Evolutionary conservation across 92 coral and sea anemone genomes (phyloP), one percentile per base, ranked within the genome.

Genomic region (Palythoa caribaeorum): DNA sequence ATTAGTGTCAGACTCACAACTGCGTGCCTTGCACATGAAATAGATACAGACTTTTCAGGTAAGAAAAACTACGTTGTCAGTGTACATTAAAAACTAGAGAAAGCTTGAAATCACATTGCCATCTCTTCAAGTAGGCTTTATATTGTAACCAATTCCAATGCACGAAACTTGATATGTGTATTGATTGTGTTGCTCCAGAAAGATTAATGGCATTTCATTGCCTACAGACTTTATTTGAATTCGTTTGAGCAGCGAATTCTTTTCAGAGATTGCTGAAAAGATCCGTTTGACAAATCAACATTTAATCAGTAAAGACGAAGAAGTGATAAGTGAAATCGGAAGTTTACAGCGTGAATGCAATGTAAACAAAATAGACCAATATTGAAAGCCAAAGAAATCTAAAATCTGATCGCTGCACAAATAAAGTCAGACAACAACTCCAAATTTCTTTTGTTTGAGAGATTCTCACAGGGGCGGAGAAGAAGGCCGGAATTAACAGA

Each of bases 291-390:
- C 86, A 81, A 81, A 81, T 81, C 86, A 81, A 48, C 75, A 70
- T 70, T 70, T 11, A 70, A 35, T 70, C 13, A 65, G 73, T 73
- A 60, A 38, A 83, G 57, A 91, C 68, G 52, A 53, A 68, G 74
- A 68, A 40, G 91, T 77, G 93, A 86, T 91, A 88, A 91, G 91
- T 83, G 91, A 91, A 88, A 83, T 91, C 91, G 93, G 93, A 91
- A 91, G 91, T 91, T 80, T 60, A 77, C 68, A 59, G 76, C 57
- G 89, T 55, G 88, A 87, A 88, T n/a, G 79, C 78, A 80, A 66
- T 80, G 92, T 90, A 81, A 80, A 87, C 90, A 78, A 47, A 80
- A 73, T 81, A 15, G 69, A 2, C 57, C 48, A 17, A 48, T 77
- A 62, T 60, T n/a, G 80, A 74, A 40, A 63, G 81, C 55, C 84